These are phyloP conservation scores for Glaucidium brasilianum DNA, from an alignment of 2,113 vertebrate genomes.

Conservation along the genomic window DNA sequence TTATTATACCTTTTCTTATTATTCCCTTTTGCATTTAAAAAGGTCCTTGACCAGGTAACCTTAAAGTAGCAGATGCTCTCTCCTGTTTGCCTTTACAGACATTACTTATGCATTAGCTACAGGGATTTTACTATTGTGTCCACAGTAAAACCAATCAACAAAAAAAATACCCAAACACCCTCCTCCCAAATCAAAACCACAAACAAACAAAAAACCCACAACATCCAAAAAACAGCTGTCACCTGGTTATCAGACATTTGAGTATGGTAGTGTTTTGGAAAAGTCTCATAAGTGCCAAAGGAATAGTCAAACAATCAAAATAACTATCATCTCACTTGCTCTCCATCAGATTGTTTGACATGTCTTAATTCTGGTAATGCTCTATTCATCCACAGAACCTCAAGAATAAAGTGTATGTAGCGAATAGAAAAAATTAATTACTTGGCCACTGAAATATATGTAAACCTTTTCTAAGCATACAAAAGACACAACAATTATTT, in stretches of 20 bases:
- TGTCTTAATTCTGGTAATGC: not conserved
- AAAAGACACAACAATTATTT: not conserved
- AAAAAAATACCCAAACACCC: not conserved
- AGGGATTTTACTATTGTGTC: not conserved
- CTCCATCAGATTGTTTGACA: not conserved
- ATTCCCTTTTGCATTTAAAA: not conserved
- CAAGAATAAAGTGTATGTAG: not conserved
- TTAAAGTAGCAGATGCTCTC: not conserved
- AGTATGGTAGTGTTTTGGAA: not conserved
- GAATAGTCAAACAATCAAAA: not conserved
- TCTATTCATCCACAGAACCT: not conserved
- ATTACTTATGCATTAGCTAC: not conserved
- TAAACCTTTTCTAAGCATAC: not conserved
- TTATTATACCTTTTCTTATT: not conserved
- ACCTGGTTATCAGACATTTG: not conserved
- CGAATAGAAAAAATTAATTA: not conserved
- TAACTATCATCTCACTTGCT: not conserved
- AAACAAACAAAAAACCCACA: not conserved
- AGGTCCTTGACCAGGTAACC: not conserved
- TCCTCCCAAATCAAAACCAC: not conserved
- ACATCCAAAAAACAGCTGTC: accelerated
- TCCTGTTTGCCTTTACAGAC: not conserved
- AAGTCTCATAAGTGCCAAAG: not conserved
- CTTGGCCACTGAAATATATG: not conserved
- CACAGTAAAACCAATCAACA: not conserved